These are phyloP conservation scores for Drosophila murphyi DNA, from an alignment of 1,140 invertebrate species.

Conservation along the genomic window DNA sequence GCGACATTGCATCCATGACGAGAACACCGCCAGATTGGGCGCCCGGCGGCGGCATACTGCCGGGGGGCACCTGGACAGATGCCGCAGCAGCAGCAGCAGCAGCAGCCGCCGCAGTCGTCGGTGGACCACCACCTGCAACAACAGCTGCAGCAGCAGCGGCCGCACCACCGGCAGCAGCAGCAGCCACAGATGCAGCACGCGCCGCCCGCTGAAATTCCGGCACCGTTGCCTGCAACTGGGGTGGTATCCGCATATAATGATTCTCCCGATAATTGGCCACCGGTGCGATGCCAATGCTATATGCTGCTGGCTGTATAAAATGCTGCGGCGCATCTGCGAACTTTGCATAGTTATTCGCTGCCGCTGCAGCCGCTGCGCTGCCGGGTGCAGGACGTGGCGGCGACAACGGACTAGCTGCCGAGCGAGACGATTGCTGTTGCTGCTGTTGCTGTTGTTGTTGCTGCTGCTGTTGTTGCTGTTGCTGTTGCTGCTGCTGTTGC, in stretches of 20 bases:
- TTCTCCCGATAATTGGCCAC: slow-evolving; percentile 75
- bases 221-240: slow-evolving; percentile 61
- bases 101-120: not conserved
- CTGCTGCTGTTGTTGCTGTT: slow-evolving; percentile 59
- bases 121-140: slow-evolving; percentile 2
- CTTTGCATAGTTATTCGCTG: slow-evolving; percentile 69
- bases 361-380: slow-evolving; percentile 57
- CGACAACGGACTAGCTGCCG: slow-evolving; percentile 80
- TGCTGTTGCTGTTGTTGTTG: slow-evolving; percentile 62
- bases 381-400: slow-evolving; percentile 77
- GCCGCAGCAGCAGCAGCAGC: slow-evolving; percentile 31
- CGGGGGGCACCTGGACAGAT: slow-evolving; percentile 60
- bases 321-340: slow-evolving; percentile 71
- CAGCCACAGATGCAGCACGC: slow-evolving; percentile 48
- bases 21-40: slow-evolving; percentile 63
- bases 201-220: slow-evolving; percentile 66
- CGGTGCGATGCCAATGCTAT: slow-evolving; percentile 58
- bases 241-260: slow-evolving; percentile 76
- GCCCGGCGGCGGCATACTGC: slow-evolving; percentile 37
- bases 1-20: slow-evolving; percentile 71
- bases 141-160: slow-evolving; percentile 19
- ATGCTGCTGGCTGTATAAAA: slow-evolving; percentile 68
- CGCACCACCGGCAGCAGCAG: slow-evolving; percentile 20
- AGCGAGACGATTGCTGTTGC: slow-evolving; percentile 70
- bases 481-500: slow-evolving; percentile 55